These are phyloP conservation scores for Stenotaenia linearis DNA, from an alignment of 2,888 invertebrate species.

Conservation along the genomic window DNA sequence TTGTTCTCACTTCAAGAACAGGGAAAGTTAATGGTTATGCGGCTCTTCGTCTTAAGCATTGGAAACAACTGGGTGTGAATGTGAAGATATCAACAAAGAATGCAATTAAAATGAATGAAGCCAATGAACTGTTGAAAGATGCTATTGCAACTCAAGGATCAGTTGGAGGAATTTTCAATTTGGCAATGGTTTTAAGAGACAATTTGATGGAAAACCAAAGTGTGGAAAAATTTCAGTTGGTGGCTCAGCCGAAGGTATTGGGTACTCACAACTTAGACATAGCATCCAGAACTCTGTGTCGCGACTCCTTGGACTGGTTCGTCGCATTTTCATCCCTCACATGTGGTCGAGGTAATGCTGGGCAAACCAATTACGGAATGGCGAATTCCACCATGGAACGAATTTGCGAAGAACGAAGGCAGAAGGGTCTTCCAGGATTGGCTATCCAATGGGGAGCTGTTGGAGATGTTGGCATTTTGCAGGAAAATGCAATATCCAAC, in stretches of 20 bases:
- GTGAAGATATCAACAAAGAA: not conserved
- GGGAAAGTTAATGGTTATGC: conserved; percentile 51
- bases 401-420: conserved; percentile 77
- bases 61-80: conserved; percentile 44
- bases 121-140: not conserved
- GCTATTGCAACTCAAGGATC: not conserved
- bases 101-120: not conserved
- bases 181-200: not conserved
- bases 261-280: conserved; percentile 76
- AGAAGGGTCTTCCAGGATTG: conserved; percentile 69
- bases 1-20: conserved; percentile 51
- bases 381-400: conserved; percentile 98
- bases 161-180: not conserved
- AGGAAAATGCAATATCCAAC: conserved; percentile 80
- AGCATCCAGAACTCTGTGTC: conserved; percentile 69
- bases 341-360: conserved; percentile 93
- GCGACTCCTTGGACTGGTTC: conserved; percentile 65
- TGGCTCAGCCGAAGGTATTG: conserved; percentile 76
- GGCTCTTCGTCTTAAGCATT: conserved; percentile 47
- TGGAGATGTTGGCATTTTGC: conserved; percentile 90
- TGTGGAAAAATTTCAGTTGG: conserved; percentile 69
- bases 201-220: conserved; percentile 64
- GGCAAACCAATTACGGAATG: conserved; percentile 93
- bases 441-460: conserved; percentile 99
- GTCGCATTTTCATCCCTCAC: conserved; percentile 94